These are phyloP conservation scores for Zoroaster sp. DNA, from an alignment of 53 echinoderm and acorn worm species.

Conservation along the genomic window DNA sequence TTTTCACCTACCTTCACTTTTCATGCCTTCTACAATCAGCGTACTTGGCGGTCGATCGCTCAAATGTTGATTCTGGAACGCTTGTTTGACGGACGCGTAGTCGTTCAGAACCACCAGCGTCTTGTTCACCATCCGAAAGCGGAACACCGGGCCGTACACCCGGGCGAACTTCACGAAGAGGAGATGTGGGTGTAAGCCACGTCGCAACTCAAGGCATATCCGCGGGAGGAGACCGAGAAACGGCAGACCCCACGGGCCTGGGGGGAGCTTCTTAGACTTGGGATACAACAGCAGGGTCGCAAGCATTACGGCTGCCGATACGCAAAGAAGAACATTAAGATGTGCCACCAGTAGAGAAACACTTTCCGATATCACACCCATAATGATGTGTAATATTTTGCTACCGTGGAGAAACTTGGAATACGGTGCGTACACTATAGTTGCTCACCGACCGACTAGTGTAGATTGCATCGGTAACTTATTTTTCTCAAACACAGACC, in stretches of 20 bases:
- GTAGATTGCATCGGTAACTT: no score
- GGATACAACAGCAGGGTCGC: no score
- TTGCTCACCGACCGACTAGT: no score
- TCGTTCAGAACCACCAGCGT: slow-evolving; percentile 5
- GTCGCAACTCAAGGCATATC: not conserved
- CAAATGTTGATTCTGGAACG: not conserved
- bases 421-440: no score
- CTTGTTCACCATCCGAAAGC: not conserved
- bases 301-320: no score
- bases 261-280: not conserved
- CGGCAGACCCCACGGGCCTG: slow-evolving; percentile 20
- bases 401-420: no score
- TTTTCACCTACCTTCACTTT: slow-evolving; percentile 5
- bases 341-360: no score
- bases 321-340: no score
- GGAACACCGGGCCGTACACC: not conserved
- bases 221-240: not conserved
- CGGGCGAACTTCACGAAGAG: not conserved
- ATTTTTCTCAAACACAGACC: no score
- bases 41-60: slow-evolving; percentile 8
- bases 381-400: no score
- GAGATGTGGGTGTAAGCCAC: not conserved
- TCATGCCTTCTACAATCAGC: not conserved
- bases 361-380: no score
- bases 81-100: not conserved